phyloP scores from a whole-genome alignment of 2,888 invertebrate genomes.

The Sinotaia quadrata region DNA sequence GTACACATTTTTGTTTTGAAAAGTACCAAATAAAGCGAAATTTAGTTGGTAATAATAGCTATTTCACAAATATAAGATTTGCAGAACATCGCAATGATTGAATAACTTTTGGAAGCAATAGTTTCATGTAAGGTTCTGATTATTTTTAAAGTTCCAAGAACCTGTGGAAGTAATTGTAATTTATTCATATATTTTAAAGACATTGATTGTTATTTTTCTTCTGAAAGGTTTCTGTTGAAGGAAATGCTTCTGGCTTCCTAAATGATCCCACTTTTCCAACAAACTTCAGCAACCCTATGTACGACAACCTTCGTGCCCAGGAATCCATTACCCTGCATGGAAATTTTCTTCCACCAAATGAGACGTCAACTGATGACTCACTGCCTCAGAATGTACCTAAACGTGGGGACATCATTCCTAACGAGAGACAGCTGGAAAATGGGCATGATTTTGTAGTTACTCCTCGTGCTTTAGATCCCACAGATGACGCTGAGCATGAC shows the following conservation, averaged over 20 bases:
- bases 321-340: constrained; percentile 25
- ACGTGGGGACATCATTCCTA: constrained; percentile 5
- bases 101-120: too few species aligned
- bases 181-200: not conserved
- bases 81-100: too few species aligned
- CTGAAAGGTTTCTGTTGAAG: not conserved
- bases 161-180: too few species aligned
- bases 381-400: constrained; percentile 1
- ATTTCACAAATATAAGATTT: too few species aligned
- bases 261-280: constrained; percentile 40
- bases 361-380: constrained; percentile 19
- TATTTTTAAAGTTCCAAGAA: too few species aligned
- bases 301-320: constrained; percentile 51
- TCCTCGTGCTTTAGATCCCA: constrained; percentile 40
- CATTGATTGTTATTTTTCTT: not conserved
- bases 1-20: too few species aligned
- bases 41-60: too few species aligned
- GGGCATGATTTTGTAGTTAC: not conserved
- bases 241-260: not conserved
- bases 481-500: constrained; percentile 44
- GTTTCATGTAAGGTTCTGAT: too few species aligned
- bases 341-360: constrained; percentile 3
- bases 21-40: too few species aligned
- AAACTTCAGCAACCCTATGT: constrained; percentile 65
- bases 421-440: not conserved